A percentile compares a stretch with the other conserved stretches of the same genome.
These are phyloP conservation scores for Punctoribates punctum DNA, from an alignment of 2,888 invertebrate genomes.

Conservation along the genomic window DNA sequence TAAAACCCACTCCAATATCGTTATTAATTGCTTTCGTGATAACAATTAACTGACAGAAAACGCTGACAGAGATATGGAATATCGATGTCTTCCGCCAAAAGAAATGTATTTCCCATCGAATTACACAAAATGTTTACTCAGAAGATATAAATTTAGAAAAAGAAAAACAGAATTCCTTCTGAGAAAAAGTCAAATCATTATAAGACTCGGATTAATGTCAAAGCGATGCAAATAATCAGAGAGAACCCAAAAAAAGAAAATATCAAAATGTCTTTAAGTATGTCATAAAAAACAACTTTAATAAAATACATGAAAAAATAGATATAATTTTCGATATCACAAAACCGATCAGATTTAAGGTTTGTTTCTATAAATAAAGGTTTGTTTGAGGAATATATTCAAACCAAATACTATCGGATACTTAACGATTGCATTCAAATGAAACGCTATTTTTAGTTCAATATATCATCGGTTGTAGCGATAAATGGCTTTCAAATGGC, in stretches of 20 bases:
- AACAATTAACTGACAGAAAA: background rate
- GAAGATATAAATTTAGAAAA: too few relatives aligned
- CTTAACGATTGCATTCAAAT: background rate
- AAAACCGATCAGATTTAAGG: conserved; percentile 21
- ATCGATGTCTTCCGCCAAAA: too few relatives aligned
- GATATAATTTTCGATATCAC: conserved; percentile 8
- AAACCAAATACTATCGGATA: background rate
- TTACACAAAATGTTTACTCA: too few relatives aligned
- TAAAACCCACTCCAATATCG: background rate
- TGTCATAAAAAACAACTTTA: conserved; percentile 14
- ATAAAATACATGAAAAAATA: background rate
- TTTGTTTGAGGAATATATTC: background rate
- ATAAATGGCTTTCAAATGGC: conserved; percentile 19
- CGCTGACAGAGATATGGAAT: too few relatives aligned
- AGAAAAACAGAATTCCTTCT: too few relatives aligned
- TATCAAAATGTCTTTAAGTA: background rate
- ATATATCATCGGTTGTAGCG: conserved; percentile 16
- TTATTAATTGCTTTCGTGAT: background rate
- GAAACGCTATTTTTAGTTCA: conserved; percentile 20
- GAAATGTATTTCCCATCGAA: too few relatives aligned
- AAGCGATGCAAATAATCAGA: too few relatives aligned
- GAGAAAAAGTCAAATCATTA: too few relatives aligned
- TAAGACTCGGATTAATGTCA: too few relatives aligned
- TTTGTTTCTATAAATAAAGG: background rate
- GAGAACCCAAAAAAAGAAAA: background rate